Conservation (phyloP, 2,113 vertebrate genomes). For the Periophthalmodon schlosseri region DNA sequence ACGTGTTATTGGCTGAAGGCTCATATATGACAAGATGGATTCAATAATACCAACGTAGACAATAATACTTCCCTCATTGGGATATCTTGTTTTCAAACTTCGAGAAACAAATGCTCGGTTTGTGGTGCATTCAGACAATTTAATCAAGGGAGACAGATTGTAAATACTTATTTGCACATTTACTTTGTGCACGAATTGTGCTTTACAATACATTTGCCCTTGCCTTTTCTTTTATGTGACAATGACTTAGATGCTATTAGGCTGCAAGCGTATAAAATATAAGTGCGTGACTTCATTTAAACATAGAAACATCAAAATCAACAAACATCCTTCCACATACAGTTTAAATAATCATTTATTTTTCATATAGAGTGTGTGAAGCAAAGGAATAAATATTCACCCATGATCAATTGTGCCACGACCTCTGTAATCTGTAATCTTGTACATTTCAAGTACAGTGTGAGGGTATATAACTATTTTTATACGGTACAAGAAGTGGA, state of each 20-base stretch:
- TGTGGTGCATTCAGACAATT: slow-evolving; percentile 25
- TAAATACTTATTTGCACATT: slow-evolving; percentile 35
- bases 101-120: slow-evolving; percentile 10
- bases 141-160: slow-evolving; percentile 40
- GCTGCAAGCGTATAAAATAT: slow-evolving; percentile 33
- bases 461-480: too few relatives aligned
- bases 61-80: neutral
- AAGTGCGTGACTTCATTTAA: too few relatives aligned
- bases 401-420: too few relatives aligned
- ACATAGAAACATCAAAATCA: too few relatives aligned
- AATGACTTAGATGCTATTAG: slow-evolving; percentile 48
- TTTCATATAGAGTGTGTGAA: too few relatives aligned
- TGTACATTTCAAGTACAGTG: too few relatives aligned
- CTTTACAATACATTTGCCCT: neutral
- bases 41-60: slow-evolving; percentile 2
- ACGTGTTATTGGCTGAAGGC: neutral
- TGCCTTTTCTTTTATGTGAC: slow-evolving; percentile 26
- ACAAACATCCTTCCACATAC: too few relatives aligned
- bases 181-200: neutral
- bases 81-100: slow-evolving; percentile 2
- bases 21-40: slow-evolving; percentile 9
- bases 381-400: too few relatives aligned
- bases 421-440: too few relatives aligned
- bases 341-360: too few relatives aligned
- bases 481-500: too few relatives aligned